Percentiles rank a stretch among this genome's conserved stretches.
phyloP scores from a whole-genome alignment of 2,888 invertebrate genomes.

The Aquatica leii region DNA sequence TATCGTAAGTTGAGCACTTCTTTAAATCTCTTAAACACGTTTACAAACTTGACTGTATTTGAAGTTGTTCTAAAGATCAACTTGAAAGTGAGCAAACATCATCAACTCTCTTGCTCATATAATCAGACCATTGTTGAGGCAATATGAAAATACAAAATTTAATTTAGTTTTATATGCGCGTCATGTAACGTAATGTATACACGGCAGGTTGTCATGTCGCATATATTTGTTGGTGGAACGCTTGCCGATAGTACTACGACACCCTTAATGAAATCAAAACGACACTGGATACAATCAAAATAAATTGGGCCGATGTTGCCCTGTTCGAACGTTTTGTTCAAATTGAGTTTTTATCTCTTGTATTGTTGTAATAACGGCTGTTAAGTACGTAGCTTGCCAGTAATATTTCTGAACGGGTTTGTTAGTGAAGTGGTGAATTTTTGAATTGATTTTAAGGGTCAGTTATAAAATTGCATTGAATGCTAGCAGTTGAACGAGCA shows the following conservation, averaged over 20 bases:
- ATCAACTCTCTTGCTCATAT: slow-evolving; percentile 38
- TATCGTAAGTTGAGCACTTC: slow-evolving; percentile 37
- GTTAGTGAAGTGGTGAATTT: slow-evolving; percentile 39
- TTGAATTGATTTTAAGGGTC: slow-evolving; percentile 44
- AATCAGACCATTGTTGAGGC: slow-evolving; percentile 42
- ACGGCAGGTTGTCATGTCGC: slow-evolving; percentile 49
- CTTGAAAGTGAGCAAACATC: slow-evolving; percentile 39
- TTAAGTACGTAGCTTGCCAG: slow-evolving; percentile 36
- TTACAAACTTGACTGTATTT: slow-evolving; percentile 36
- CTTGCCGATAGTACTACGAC: slow-evolving; percentile 53
- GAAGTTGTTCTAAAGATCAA: slow-evolving; percentile 29
- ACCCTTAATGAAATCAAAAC: slow-evolving; percentile 60
- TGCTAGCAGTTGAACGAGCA: slow-evolving; percentile 39
- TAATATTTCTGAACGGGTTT: slow-evolving; percentile 35
- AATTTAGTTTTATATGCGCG: slow-evolving; percentile 57
- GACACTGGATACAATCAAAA: slow-evolving; percentile 57
- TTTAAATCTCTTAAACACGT: slow-evolving; percentile 44
- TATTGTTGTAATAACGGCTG: slow-evolving; percentile 44
- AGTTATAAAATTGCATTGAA: slow-evolving; percentile 43
- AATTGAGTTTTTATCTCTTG: slow-evolving; percentile 52
- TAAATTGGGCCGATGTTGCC: slow-evolving; percentile 51
- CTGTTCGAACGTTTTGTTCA: slow-evolving; percentile 50
- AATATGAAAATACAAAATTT: slow-evolving; percentile 56
- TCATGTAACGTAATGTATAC: slow-evolving; percentile 51
- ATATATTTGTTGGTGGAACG: slow-evolving; percentile 53